Evolutionary conservation across 2,888 invertebrate species (phyloP), one percentile per base, ranked within the genome.

Genomic region (Apodemia mormo): DNA sequence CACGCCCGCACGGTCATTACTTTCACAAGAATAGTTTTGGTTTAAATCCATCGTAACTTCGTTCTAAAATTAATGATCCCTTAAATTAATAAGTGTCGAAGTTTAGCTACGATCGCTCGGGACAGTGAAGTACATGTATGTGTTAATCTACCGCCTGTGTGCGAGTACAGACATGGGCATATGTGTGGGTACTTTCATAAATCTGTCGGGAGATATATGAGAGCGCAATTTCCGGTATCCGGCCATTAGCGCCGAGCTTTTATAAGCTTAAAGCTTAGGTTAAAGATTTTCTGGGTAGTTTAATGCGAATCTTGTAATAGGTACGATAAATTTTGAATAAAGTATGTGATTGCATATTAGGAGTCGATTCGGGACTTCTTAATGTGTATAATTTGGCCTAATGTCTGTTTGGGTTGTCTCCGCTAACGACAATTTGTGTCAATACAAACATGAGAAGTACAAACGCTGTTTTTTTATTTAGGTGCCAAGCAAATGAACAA

Each of bases 161-260:
- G 86, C 79, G 84, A 80, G 77, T 80, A 81, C 94, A 94, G 94
- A 89, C 89, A 88, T 82, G 82, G 84, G 75, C 84, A 92, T 94
- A 94, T 93, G 93, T 93, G 91, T 93, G 92, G 87, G 96, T 96
- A 96, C 96, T 96, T 96, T 96, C 96, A 96, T 96, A 96, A 96
- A 96, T 96, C 96, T 96, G 96, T 96, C 94, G 94, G 94, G 95
- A 96, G 96, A 96, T 96, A 96, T 96, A 96, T 96, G 96, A 96
- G 96, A 95, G 96, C 96, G 96, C 96, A 96, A 96, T 96, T 96
- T 96, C 96, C 96, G 95, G 96, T 96, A 96, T 96, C 96, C 96
- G 96, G 96, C 96, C 96, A 96, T 96, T 96, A 96, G 94, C 94
- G 94, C 93, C 91, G 92, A 93, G 94, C 94, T 94, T 94, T 94